Evolutionary conservation across 2,797 vertebrate species (phyloP).

Genomic region (Amniataba percoides): DNA sequence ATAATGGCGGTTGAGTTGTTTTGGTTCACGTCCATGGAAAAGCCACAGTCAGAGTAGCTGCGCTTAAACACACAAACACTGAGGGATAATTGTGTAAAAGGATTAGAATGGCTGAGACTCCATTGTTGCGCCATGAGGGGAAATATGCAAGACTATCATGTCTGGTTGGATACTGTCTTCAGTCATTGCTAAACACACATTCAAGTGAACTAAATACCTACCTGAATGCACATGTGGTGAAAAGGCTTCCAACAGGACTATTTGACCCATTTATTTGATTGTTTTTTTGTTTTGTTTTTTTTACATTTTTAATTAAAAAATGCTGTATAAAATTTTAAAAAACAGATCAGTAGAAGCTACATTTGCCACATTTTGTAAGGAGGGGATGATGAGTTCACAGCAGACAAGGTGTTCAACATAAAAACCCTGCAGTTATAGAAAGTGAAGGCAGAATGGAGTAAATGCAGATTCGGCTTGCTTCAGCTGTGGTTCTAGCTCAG

Average conservation of each 20-base stretch:
- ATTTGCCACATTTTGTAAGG: neutral
- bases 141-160: slow-evolving; percentile 68
- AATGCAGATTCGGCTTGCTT: neutral
- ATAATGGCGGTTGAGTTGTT: slow-evolving; percentile 71
- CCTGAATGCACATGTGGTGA: neutral
- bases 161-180: slow-evolving; percentile 54
- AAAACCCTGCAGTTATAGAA: neutral
- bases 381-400: neutral
- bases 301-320: neutral
- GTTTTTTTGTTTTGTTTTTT: neutral
- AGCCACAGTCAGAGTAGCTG: slow-evolving; percentile 64
- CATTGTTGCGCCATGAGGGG: slow-evolving; percentile 66
- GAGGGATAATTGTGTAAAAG: slow-evolving; percentile 73
- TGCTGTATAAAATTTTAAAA: neutral
- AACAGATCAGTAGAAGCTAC: neutral
- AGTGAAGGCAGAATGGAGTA: neutral
- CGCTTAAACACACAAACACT: slow-evolving; percentile 73
- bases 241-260: neutral
- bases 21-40: slow-evolving; percentile 74
- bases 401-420: neutral
- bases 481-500: neutral
- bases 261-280: neutral
- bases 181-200: slow-evolving; percentile 40
- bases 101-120: slow-evolving; percentile 72
- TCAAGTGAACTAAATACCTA: slow-evolving; percentile 19